Evolutionary conservation across 2,888 invertebrate species (phyloP).

Genomic region (Sclerodermus sp.): DNA sequence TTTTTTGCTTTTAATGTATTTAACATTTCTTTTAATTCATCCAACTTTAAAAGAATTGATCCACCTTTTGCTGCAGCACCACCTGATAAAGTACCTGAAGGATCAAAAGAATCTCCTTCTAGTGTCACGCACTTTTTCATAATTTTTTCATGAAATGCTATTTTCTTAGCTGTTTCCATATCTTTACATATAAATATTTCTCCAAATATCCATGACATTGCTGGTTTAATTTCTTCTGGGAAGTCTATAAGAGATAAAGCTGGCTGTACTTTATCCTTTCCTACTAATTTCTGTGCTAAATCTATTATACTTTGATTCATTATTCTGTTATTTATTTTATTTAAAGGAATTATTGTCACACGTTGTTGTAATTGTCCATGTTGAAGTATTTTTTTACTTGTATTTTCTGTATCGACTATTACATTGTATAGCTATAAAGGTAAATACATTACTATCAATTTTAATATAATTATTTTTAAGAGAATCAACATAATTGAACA

Average conservation of each 20-base stretch:
- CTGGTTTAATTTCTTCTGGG: conserved; percentile 66
- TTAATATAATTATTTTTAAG: conserved; percentile 1
- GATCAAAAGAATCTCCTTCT: conserved; percentile 91
- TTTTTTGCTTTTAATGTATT: conserved; percentile 52
- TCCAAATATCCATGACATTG: conserved; percentile 90
- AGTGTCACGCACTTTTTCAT: conserved; percentile 78
- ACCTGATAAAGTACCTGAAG: conserved; percentile 86
- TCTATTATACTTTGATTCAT: conserved; percentile 66
- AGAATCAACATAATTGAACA: no score
- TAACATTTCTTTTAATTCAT: conserved; percentile 51
- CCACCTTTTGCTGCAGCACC: conserved; percentile 69
- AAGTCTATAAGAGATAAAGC: conserved; percentile 80
- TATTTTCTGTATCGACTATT: conserved; percentile 83
- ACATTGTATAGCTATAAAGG: conserved; percentile 80
- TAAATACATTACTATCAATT: not conserved
- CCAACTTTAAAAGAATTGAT: conserved; percentile 57
- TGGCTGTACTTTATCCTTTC: conserved; percentile 77
- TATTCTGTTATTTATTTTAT: conserved; percentile 73
- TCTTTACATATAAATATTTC: conserved; percentile 80
- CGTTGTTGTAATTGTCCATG: conserved; percentile 77
- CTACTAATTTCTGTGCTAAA: conserved; percentile 74
- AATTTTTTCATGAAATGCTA: conserved; percentile 76
- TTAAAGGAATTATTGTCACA: conserved; percentile 88
- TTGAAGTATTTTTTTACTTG: conserved; percentile 82
- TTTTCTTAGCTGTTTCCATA: conserved; percentile 76